These are phyloP conservation scores for Scaptomyza parva DNA, from an alignment of 2,888 invertebrate species.

Conservation along the genomic window DNA sequence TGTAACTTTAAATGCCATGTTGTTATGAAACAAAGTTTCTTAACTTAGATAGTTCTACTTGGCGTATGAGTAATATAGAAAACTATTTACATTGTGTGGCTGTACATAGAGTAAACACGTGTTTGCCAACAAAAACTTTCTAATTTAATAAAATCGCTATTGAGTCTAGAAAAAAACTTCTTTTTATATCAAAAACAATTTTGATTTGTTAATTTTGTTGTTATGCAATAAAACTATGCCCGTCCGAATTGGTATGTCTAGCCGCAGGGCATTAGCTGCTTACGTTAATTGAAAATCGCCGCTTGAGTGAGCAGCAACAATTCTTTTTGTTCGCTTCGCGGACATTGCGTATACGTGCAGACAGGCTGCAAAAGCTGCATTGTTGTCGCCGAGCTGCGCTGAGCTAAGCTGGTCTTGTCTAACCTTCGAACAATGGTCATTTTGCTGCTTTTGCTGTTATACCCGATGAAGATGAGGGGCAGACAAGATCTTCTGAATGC, in stretches of 20 bases:
- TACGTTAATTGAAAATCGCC: slow-evolving; percentile 67
- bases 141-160: slow-evolving; percentile 6
- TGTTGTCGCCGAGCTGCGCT: slow-evolving; percentile 38
- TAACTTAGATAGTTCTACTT: neutral
- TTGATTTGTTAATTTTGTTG: neutral
- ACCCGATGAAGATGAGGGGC: slow-evolving; percentile 18
- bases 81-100: slow-evolving; percentile 8
- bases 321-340: slow-evolving; percentile 46
- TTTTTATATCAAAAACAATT: neutral
- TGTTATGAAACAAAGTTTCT: slow-evolving; percentile 17
- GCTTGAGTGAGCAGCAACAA: slow-evolving; percentile 48
- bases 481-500: slow-evolving; percentile 24
- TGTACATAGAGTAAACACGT: neutral
- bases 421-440: slow-evolving; percentile 38
- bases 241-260: slow-evolving; percentile 18
- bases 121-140: slow-evolving; percentile 1
- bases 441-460: slow-evolving; percentile 14
- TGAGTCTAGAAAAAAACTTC: neutral
- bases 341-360: slow-evolving; percentile 52
- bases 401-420: slow-evolving; percentile 26
- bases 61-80: slow-evolving; percentile 13
- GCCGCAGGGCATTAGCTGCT: slow-evolving; percentile 21
- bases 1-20: slow-evolving; percentile 37
- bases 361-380: slow-evolving; percentile 29
- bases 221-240: slow-evolving; percentile 4